Base-by-base conservation (phyloP, 2,888 invertebrate genomes). In the Eumacrocentrus americanus region DNA sequence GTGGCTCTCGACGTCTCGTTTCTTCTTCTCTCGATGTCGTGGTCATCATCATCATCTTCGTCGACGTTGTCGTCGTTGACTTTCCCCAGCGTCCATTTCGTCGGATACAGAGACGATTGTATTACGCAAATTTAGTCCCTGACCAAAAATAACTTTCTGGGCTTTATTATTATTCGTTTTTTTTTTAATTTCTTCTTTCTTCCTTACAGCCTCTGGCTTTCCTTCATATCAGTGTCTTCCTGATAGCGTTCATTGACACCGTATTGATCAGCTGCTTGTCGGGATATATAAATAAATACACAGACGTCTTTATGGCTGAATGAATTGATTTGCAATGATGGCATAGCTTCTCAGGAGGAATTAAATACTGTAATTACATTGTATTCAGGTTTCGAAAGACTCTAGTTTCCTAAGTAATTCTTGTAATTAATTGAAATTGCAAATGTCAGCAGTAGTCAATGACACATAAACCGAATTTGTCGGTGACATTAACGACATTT, bases 81-180 rank as follows among this genome's bases (percentile, higher is more conserved):
- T 44, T 22, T 44, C 22, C 22, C n/a, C 1, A 18, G 20, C 40
- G 12, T 50, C 16, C 16, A 50, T 20, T 51, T 20, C n/a, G n/a
- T n/a, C 4, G 11, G 34, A 51, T 51, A 11, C 7, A 47, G 14
- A 14, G n/a, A 14, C 3, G 18, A 50, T 20, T 55, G 60, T 62
- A 73, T 79, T 78, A 77, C 78, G 77, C 75, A 78, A 78, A 77
- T 70, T 72, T 71, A 77, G 76, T 76, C 76, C 76, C 72, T 71
- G 76, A 75, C 77, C 70, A 77, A 79, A 78, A 78, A 78, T 79
- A 76, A 71, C 68, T 69, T 55, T 37, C 50, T 40, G 57, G 38
- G 53, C 54, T 29, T 23, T 52, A 23, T 52, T 16, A 12, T 35
- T 54, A 29, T 52, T 25, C 51, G 20, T 18, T 18, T 55, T 42